These are phyloP conservation scores for Passer domesticus DNA, from an alignment of 2,113 vertebrate species.

Conservation along the genomic window DNA sequence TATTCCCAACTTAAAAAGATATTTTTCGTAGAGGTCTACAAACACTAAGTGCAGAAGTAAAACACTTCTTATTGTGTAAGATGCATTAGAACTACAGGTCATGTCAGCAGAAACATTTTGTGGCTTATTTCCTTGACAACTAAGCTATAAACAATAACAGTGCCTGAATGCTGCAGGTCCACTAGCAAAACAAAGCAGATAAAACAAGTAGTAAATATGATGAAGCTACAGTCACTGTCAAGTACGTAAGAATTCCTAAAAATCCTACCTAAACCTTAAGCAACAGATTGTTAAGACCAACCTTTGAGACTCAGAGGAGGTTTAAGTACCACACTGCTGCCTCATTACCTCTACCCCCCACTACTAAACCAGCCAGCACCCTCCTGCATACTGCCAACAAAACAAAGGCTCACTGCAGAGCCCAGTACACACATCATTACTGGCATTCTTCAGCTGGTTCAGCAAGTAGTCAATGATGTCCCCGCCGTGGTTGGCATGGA, in stretches of 20 bases:
- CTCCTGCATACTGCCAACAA: background rate
- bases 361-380: background rate
- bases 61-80: background rate
- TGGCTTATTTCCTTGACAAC: background rate
- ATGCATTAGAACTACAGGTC: background rate
- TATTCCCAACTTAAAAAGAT: background rate
- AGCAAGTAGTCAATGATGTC: conserved; percentile 98
- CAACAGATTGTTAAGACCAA: background rate
- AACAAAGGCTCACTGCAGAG: background rate
- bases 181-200: background rate
- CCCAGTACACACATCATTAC: conserved; percentile 88
- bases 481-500: conserved; percentile 97
- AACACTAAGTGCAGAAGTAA: background rate
- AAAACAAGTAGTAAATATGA: background rate
- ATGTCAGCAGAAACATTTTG: background rate
- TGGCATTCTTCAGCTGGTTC: conserved; percentile 96
- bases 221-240: background rate
- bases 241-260: background rate
- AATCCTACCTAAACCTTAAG: background rate
- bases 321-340: background rate
- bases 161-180: background rate
- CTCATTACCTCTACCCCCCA: background rate
- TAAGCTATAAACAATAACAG: background rate
- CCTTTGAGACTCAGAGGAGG: background rate
- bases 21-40: background rate